Base-by-base conservation (phyloP, 1,140 invertebrate genomes). In the Drosophila quadrilineata region DNA sequence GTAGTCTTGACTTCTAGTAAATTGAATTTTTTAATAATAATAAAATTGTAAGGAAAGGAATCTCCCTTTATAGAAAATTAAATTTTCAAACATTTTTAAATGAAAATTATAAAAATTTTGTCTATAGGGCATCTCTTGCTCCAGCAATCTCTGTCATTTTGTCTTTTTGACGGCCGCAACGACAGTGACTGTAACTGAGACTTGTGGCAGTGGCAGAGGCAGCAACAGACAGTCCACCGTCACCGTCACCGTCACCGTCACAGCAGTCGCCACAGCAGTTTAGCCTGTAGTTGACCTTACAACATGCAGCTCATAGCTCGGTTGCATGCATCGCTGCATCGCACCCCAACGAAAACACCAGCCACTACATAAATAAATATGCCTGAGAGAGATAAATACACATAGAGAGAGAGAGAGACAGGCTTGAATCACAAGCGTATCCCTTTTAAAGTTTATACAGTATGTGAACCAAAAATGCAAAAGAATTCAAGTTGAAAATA, bases 241-340 rank as follows among this genome's bases (percentile, higher is more conserved):
- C 17, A 35, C 14, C 10, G 33, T 8, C 28, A 10, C 31, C 14
- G 21, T 4, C 17, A 35, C 14, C 10, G 33, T 8, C 28, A 49
- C n/a, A 17, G 2, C 46, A 12, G 5, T 33, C n/a, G 19, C 6
- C 16, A 31, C n/a, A 36, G 45, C 17, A n/a, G 26, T 45, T 24
- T 19, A 12, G 2, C 4, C 9, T 35, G 16, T 10, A 40, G 49
- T 53, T 54, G 52, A 54, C 52, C 54, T 45, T 57, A 45, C 29
- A 45, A 33, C 54, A 16, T 26, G 22, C 49, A 40, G 52, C 4
- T 14, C 49, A 14, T 35, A 40, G 52, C 4, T 14, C 49, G 41
- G 56, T 40, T 59, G 56, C 56, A 59, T 59, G 56, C 56, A 48
- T 26, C 31, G 43, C 16, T 59, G 56, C 56, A 12, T 17, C 12